These are phyloP conservation scores for Saccopteryx bilineata DNA, from an alignment of 2,113 vertebrate genomes.

Conservation along the genomic window DNA sequence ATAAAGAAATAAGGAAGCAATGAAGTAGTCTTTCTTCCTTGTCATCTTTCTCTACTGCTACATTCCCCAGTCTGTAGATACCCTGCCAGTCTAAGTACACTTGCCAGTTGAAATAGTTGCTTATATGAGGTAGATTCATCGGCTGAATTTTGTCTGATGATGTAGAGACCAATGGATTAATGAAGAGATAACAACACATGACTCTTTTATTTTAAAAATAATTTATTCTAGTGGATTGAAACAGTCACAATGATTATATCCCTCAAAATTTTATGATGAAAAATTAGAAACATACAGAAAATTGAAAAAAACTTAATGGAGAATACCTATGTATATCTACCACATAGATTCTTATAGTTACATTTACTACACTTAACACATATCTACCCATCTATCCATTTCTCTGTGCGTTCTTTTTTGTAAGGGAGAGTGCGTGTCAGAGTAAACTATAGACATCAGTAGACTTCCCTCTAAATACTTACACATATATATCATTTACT, in stretches of 20 bases:
- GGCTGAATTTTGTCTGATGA: constrained; percentile 12
- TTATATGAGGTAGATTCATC: neutral
- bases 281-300: constrained; percentile 1
- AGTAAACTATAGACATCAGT: constrained; percentile 1
- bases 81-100: neutral
- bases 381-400: neutral
- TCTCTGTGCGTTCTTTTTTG: neutral
- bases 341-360: constrained; percentile 3
- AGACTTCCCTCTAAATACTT: neutral
- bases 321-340: neutral
- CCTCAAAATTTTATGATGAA: constrained; percentile 53
- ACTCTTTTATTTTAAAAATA: constrained; percentile 55
- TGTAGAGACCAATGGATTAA: neutral
- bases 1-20: constrained; percentile 36
- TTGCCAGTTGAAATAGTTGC: neutral
- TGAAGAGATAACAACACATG: neutral
- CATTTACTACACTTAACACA: neutral
- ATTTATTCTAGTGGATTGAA: constrained; percentile 8
- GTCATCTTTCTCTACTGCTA: neutral
- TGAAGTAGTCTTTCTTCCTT: neutral
- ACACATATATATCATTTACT: constrained; percentile 22
- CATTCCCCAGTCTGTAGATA: neutral
- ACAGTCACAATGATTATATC: neutral
- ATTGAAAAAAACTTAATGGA: constrained; percentile 25
- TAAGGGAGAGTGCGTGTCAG: neutral